These are phyloP conservation scores for Trematomus bernacchii DNA, from an alignment of 2,797 vertebrate genomes.

Conservation along the genomic window DNA sequence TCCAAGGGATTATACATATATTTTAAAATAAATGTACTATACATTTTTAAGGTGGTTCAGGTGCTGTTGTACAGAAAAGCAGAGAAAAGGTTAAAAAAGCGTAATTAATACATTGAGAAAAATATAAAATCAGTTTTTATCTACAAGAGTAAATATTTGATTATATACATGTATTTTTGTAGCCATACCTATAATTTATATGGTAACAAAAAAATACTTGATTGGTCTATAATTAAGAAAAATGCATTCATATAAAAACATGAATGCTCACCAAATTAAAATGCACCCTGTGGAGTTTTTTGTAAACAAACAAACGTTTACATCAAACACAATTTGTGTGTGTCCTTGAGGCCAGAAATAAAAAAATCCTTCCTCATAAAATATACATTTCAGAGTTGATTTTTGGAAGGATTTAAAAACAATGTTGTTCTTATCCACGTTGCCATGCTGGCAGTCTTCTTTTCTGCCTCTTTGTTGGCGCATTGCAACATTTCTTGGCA, in stretches of 20 bases:
- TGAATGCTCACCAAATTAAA: background rate
- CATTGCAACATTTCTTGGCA: background rate
- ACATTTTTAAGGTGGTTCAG: background rate
- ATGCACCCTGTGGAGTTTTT: background rate
- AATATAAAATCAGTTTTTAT: background rate
- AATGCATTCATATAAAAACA: background rate
- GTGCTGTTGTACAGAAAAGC: background rate
- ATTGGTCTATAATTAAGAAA: too few relatives aligned
- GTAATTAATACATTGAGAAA: background rate
- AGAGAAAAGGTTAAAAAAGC: background rate
- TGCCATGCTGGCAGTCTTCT: background rate
- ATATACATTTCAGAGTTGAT: background rate
- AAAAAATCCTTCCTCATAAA: background rate
- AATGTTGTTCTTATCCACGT: background rate
- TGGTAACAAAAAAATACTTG: background rate
- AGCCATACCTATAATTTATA: background rate
- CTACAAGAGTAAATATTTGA: background rate
- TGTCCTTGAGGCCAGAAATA: background rate
- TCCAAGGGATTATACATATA: background rate
- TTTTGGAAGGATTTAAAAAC: background rate
- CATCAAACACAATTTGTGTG: background rate
- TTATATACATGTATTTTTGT: background rate
- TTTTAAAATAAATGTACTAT: background rate
- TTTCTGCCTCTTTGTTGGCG: background rate
- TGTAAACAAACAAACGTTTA: background rate